A percentile compares a stretch with the other conserved stretches of the same genome.
Evolutionary conservation across 2,113 vertebrate species (phyloP).

Genomic region (Nothocercus julius): DNA sequence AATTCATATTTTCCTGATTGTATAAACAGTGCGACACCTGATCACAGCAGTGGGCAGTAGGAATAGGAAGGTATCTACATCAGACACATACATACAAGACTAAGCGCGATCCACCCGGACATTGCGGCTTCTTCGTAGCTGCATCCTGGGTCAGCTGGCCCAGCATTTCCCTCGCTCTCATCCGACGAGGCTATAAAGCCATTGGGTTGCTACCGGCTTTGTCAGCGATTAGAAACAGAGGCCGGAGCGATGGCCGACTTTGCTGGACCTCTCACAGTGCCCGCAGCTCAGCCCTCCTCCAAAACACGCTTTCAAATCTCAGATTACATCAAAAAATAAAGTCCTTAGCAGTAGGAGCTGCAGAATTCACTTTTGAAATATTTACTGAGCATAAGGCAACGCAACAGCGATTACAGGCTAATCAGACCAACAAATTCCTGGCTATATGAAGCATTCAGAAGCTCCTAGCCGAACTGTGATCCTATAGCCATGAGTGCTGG

Average conservation of each 20-base stretch:
- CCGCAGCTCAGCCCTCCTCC: background rate
- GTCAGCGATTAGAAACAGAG: background rate
- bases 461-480: background rate
- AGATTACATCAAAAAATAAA: background rate
- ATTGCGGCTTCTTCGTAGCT: background rate
- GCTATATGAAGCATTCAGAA: background rate
- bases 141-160: background rate
- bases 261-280: background rate
- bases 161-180: background rate
- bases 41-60: slow-evolving; percentile 11
- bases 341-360: background rate
- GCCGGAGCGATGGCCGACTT: background rate
- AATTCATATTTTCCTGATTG: background rate
- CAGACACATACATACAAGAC: slow-evolving; percentile 40
- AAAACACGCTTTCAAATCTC: background rate
- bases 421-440: background rate
- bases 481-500: background rate
- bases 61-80: slow-evolving; percentile 36
- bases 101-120: background rate
- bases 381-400: background rate
- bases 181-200: background rate
- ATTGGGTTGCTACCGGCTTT: background rate
- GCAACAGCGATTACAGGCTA: background rate
- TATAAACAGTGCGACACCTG: slow-evolving; percentile 20
- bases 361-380: background rate